Evolutionary conservation across 2,797 vertebrate species (phyloP), one percentile per base, ranked within the genome.

Genomic region (Petrocephalus sullivani): DNA sequence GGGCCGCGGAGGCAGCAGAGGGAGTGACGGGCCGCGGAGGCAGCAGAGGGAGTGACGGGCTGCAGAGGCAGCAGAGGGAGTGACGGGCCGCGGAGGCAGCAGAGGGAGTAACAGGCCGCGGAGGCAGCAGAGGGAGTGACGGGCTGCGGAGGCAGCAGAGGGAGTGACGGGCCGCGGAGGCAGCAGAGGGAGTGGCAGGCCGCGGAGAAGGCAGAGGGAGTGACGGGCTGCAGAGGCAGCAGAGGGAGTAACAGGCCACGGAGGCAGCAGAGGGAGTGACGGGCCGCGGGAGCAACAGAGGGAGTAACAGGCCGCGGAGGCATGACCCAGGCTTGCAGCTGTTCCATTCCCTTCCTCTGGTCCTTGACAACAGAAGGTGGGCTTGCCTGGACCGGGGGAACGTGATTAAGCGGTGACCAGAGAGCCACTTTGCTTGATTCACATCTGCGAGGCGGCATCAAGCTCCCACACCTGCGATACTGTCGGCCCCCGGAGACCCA

Each of bases 371-470:
- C 90, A 89, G 90, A 89, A 85, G 89, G 90, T 88, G 88, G 37
- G 41, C 58, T 86, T n/a, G 33, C 87, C 23, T 87, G 9, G 12
- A 41, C 60, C 64, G 88, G 88, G 78, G 86, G 84, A 87, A 87
- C 86, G 58, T 90, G 91, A 91, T 91, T 89, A 91, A 90, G 91
- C 90, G 88, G 88, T 90, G 89, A 89, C 85, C 89, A 86, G 89
- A 87, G 89, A 90, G 89, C 87, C 85, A 86, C 85, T 86, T 86
- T 61, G 19, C 56, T 28, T 91, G 90, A 90, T 91, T 91, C 89
- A 90, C 87, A 87, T 87, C 88, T 87, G 87, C 56, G 89, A 87
- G 87, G 87, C 83, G 84, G 85, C 88, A 86, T 89, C 81, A 54
- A 85, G 67, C 85, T 14, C 85, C 56, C 86, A 78, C 90, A 91